A percentile compares a stretch with the other conserved stretches of the same genome.
Conservation (phyloP, 2,797 vertebrate genomes). For the Micrastur ruficollis region DNA sequence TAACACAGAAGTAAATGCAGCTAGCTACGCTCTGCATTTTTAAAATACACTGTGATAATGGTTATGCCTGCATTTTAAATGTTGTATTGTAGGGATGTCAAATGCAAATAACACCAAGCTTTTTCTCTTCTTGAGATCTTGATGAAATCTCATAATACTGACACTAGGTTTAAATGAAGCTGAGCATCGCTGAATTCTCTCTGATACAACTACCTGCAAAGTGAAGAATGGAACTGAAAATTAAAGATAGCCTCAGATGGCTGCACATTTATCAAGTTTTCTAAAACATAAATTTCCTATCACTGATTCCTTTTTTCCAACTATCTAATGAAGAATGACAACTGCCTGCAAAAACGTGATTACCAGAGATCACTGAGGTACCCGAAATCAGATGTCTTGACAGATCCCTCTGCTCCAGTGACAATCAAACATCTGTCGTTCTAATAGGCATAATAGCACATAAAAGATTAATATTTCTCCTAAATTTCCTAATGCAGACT, state of each 20-base stretch:
- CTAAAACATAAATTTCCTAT: not conserved
- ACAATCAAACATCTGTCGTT: not conserved
- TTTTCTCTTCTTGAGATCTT: not conserved
- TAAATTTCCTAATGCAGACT: not conserved
- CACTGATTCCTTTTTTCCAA: not conserved
- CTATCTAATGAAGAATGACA: not conserved
- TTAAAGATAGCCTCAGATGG: not conserved
- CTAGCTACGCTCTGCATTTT: not conserved
- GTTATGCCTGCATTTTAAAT: not conserved
- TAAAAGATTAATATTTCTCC: not conserved
- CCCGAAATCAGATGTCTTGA: not conserved
- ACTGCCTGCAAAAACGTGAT: not conserved
- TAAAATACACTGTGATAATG: not conserved
- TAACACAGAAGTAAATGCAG: not conserved
- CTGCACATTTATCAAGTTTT: not conserved
- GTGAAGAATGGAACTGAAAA: not conserved
- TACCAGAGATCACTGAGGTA: not conserved
- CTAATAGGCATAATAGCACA: not conserved
- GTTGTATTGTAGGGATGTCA: not conserved
- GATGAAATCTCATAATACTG: not conserved
- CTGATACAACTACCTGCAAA: not conserved
- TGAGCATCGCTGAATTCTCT: not conserved
- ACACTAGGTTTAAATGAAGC: not conserved
- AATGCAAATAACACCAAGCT: not conserved
- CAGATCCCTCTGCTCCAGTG: not conserved